Conservation (phyloP, 2,888 invertebrate genomes). For the Chorisops tibialis region DNA sequence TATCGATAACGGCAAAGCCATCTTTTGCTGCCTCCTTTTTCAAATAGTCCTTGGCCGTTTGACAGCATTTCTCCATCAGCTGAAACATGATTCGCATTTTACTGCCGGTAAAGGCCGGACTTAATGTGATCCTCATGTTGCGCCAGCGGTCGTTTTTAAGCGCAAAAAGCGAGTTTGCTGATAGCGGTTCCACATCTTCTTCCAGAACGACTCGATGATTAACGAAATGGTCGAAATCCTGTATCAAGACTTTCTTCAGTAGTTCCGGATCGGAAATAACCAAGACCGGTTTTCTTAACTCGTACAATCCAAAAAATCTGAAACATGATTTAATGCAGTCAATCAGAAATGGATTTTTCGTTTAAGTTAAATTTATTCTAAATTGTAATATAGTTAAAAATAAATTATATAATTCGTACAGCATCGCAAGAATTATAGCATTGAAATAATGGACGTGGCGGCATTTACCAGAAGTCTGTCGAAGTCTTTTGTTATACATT, state of each 20-base stretch:
- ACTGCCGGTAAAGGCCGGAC: slow-evolving; percentile 56
- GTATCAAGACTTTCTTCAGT: slow-evolving; percentile 56
- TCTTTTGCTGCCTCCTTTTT: neutral
- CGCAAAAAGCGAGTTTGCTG: slow-evolving; percentile 44
- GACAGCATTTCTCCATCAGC: slow-evolving; percentile 39
- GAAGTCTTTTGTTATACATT: too few species aligned
- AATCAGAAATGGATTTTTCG: too few species aligned
- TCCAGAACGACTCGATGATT: slow-evolving; percentile 53
- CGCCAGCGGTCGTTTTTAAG: slow-evolving; percentile 45
- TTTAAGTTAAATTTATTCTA: too few species aligned
- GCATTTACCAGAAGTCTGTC: too few species aligned
- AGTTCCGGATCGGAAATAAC: slow-evolving; percentile 57
- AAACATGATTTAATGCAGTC: neutral
- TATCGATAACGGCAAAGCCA: slow-evolving; percentile 34
- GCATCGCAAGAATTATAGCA: too few species aligned
- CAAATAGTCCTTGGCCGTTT: slow-evolving; percentile 42
- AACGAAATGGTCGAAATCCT: slow-evolving; percentile 58
- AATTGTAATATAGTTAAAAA: too few species aligned
- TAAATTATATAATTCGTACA: too few species aligned
- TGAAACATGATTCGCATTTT: slow-evolving; percentile 50
- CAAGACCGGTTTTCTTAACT: slow-evolving; percentile 50
- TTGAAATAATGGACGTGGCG: too few species aligned
- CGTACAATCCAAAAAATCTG: slow-evolving; percentile 48
- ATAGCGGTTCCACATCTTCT: slow-evolving; percentile 50
- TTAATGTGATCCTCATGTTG: slow-evolving; percentile 51